Evolutionary conservation across 2,888 invertebrate genomes (phyloP).

Genomic region (Limnephilus rhombicus): DNA sequence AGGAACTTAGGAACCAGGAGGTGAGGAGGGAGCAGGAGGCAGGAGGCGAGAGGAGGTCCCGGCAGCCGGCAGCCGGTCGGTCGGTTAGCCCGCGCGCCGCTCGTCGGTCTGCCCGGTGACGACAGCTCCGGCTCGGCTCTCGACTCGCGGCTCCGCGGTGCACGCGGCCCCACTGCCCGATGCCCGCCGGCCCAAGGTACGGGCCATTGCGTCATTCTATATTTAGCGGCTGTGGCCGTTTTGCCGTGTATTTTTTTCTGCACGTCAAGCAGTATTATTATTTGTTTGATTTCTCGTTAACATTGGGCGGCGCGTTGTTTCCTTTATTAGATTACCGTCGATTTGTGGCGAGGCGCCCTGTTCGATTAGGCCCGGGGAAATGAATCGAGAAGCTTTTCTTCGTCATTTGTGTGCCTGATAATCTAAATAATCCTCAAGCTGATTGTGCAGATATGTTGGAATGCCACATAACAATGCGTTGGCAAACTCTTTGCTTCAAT

Average conservation of each 20-base stretch:
- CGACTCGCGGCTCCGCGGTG: slow-evolving; percentile 39
- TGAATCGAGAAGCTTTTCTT: slow-evolving; percentile 13
- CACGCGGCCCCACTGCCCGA: slow-evolving; percentile 62
- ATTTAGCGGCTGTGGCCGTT: slow-evolving; percentile 55
- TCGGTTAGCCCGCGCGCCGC: background rate
- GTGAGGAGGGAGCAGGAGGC: background rate
- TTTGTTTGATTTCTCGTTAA: slow-evolving; percentile 58
- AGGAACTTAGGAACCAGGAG: background rate
- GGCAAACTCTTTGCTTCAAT: background rate
- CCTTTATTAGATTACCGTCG: slow-evolving; percentile 22
- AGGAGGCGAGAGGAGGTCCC: background rate
- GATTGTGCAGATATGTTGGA: too few species aligned
- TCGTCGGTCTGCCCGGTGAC: slow-evolving; percentile 35
- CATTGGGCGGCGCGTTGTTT: slow-evolving; percentile 26
- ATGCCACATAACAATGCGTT: background rate
- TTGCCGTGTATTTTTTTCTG: slow-evolving; percentile 43
- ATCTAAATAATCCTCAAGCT: too few species aligned
- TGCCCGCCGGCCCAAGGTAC: slow-evolving; percentile 51
- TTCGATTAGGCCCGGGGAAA: background rate
- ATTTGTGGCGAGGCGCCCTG: background rate
- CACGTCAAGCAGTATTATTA: slow-evolving; percentile 32
- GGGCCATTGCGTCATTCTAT: slow-evolving; percentile 64
- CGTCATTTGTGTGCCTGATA: too few species aligned
- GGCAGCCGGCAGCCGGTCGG: background rate
- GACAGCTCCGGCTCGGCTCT: slow-evolving; percentile 7